Evolutionary conservation across 2,888 invertebrate genomes (phyloP).

Genomic region (Coecobrya sp.): DNA sequence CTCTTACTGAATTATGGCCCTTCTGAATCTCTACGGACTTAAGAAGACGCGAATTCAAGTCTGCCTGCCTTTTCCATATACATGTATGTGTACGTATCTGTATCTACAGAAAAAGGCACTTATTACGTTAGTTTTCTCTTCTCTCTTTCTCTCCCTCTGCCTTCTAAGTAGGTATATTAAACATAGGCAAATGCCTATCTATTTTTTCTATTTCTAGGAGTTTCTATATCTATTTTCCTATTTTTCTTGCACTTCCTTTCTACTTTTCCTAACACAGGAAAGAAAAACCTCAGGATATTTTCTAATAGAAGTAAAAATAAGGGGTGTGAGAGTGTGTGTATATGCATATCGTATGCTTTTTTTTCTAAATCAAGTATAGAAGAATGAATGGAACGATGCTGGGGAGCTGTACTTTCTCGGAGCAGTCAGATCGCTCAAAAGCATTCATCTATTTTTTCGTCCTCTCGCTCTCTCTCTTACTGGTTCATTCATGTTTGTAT

Average conservation of each 20-base stretch:
- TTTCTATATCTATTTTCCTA: conserved; percentile 36
- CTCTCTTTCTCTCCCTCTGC: conserved; percentile 34
- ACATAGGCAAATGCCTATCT: conserved; percentile 35
- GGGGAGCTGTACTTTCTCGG: conserved; percentile 62
- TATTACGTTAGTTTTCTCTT: conserved; percentile 16
- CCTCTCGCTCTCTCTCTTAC: conserved; percentile 40
- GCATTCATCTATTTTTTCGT: conserved; percentile 80
- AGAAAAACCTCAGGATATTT: conserved; percentile 73
- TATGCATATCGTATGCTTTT: background rate
- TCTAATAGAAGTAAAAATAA: conserved; percentile 53
- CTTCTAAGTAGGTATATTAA: conserved; percentile 79
- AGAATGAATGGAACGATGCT: conserved; percentile 44
- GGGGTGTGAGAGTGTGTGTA: background rate
- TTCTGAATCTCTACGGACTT: conserved; percentile 87
- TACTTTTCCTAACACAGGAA: background rate
- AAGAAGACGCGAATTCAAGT: conserved; percentile 86
- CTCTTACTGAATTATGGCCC: conserved; percentile 94
- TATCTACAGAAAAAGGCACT: conserved; percentile 48
- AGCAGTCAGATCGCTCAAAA: conserved; percentile 81
- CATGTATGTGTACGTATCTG: conserved; percentile 1
- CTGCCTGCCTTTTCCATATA: conserved; percentile 73
- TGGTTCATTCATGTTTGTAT: conserved; percentile 69
- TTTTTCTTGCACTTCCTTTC: conserved; percentile 62
- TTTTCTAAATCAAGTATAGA: conserved; percentile 62
- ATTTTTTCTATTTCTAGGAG: conserved; percentile 20